Conservation (phyloP, 2,797 vertebrate species). For the Thunnus albacares region DNA sequence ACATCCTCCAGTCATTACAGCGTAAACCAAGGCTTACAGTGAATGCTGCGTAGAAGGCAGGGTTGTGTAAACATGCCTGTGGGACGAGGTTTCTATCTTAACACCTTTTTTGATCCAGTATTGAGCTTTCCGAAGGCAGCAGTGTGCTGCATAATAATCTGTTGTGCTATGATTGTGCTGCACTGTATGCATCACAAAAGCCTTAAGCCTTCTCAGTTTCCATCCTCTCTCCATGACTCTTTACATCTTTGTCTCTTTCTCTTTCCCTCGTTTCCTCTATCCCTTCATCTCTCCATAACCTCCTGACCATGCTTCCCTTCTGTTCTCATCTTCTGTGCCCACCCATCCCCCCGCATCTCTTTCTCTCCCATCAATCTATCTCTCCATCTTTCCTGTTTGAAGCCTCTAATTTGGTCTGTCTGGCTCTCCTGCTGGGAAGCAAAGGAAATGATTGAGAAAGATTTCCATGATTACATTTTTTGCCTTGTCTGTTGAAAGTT, state of each 20-base stretch:
- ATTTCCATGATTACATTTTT: slow-evolving; percentile 64
- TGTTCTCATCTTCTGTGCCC: slow-evolving; percentile 35
- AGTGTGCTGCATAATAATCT: slow-evolving; percentile 58
- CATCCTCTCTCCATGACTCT: slow-evolving; percentile 23
- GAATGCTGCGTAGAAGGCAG: slow-evolving; percentile 26
- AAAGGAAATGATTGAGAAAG: slow-evolving; percentile 65
- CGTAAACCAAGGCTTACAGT: slow-evolving; percentile 21
- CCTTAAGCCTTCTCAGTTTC: slow-evolving; percentile 44
- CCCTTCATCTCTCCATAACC: slow-evolving; percentile 35
- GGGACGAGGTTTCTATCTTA: slow-evolving; percentile 60
- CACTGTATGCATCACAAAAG: slow-evolving; percentile 48
- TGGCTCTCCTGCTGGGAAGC: slow-evolving; percentile 58
- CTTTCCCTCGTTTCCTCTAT: slow-evolving; percentile 13
- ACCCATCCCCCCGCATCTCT: not conserved
- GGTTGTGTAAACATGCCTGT: slow-evolving; percentile 60
- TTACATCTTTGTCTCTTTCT: slow-evolving; percentile 28
- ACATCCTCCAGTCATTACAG: slow-evolving; percentile 1
- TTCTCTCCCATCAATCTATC: slow-evolving; percentile 56
- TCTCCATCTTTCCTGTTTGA: slow-evolving; percentile 71
- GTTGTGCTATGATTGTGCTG: slow-evolving; percentile 49
- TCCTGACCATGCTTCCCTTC: slow-evolving; percentile 29
- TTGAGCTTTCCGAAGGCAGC: slow-evolving; percentile 62
- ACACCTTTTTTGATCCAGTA: slow-evolving; percentile 63
- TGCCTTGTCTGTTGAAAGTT: slow-evolving; percentile 56
- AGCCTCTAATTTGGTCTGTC: slow-evolving; percentile 69